These are phyloP conservation scores for Chrysocyon brachyurus DNA, from an alignment of 2,797 vertebrate genomes.

Conservation along the genomic window DNA sequence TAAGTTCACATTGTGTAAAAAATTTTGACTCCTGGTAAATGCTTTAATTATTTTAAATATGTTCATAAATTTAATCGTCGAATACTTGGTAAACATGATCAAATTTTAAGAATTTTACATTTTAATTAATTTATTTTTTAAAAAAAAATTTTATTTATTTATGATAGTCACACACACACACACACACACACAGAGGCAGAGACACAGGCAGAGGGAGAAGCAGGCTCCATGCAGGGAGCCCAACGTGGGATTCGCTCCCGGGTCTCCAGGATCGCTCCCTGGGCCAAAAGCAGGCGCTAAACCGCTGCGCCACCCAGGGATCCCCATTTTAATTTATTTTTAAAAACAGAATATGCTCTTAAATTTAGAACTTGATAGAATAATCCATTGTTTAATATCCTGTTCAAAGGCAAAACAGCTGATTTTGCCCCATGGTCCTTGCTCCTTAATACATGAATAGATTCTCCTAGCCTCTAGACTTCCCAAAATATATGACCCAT, in stretches of 20 bases:
- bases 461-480: constrained; percentile 41
- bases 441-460: constrained; percentile 47
- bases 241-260: too few relatives aligned
- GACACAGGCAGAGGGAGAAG: too few relatives aligned
- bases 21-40: neutral
- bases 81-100: neutral
- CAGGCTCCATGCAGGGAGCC: too few relatives aligned
- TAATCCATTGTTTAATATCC: constrained; percentile 19
- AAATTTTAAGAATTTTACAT: constrained; percentile 15
- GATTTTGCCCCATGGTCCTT: neutral
- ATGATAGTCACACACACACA: too few relatives aligned
- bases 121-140: constrained; percentile 16
- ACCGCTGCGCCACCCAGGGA: too few relatives aligned
- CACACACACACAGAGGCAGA: too few relatives aligned
- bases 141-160: too few relatives aligned
- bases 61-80: constrained; percentile 20
- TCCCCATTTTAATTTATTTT: neutral
- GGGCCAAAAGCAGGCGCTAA: too few relatives aligned
- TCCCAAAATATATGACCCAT: constrained; percentile 57
- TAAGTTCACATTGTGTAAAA: neutral
- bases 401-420: constrained; percentile 26
- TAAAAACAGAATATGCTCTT: neutral
- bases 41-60: constrained; percentile 10
- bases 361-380: constrained; percentile 16
- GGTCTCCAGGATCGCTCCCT: too few relatives aligned